Conservation (phyloP, 1,140 invertebrate genomes). For the Drosophila pallidifrons region DNA sequence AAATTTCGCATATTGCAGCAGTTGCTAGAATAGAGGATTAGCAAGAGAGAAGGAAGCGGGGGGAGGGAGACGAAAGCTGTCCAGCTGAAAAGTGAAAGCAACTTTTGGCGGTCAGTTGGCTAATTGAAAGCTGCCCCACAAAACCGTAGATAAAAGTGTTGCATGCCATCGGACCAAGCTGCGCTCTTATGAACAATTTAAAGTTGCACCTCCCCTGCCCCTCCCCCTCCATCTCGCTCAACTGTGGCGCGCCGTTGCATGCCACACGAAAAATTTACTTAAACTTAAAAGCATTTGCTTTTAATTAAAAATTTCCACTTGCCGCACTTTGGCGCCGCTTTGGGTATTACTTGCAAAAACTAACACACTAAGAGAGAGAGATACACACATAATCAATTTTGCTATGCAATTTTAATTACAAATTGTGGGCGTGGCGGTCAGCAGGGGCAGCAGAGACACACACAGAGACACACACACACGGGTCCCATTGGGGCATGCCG, state of each 20-base stretch:
- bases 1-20: conserved; percentile 20
- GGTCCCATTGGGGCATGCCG: conserved; percentile 16
- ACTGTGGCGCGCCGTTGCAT: conserved; percentile 1
- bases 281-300: conserved; percentile 77
- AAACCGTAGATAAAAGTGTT: conserved; percentile 39
- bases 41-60: not conserved
- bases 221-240: not conserved
- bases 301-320: conserved; percentile 82
- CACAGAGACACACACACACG: conserved; percentile 19
- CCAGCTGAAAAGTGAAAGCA: conserved; percentile 57
- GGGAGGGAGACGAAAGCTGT: not conserved
- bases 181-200: conserved; percentile 28
- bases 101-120: conserved; percentile 78
- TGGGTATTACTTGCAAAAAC: conserved; percentile 72
- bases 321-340: conserved; percentile 65
- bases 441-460: conserved; percentile 32
- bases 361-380: conserved; percentile 22
- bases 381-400: conserved; percentile 74
- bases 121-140: conserved; percentile 67
- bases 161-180: conserved; percentile 21
- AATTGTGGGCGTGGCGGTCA: conserved; percentile 73
- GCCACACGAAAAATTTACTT: conserved; percentile 54
- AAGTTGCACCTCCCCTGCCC: not conserved
- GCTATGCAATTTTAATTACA: conserved; percentile 81
- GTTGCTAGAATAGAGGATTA: not conserved